A percentile compares a stretch with the other conserved stretches of the same genome.
phyloP scores from a whole-genome alignment of 2,113 vertebrate genomes.

The Coreoperca whiteheadi region DNA sequence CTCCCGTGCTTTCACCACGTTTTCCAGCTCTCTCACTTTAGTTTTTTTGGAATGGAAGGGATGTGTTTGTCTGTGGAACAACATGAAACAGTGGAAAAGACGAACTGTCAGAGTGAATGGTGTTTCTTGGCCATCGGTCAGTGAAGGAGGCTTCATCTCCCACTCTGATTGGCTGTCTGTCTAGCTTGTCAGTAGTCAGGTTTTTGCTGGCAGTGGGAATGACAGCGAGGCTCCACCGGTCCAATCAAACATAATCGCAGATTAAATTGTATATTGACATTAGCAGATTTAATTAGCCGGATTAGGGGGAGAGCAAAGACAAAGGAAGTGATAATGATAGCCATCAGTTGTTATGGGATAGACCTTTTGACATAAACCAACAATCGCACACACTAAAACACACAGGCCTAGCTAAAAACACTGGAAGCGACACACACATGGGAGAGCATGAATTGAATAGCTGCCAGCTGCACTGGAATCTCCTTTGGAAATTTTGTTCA shows the following conservation, averaged over 20 bases:
- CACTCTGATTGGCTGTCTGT: conserved; percentile 38
- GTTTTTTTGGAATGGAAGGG: conserved; percentile 9
- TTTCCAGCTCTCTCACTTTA: conserved; percentile 27
- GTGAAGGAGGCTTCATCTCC: conserved; percentile 15
- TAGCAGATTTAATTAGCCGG: conserved; percentile 67
- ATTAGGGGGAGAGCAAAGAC: conserved; percentile 59
- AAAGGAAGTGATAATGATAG: conserved; percentile 75
- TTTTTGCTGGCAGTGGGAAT: conserved; percentile 45
- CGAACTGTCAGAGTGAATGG: conserved; percentile 40
- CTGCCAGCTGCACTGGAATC: conserved; percentile 69
- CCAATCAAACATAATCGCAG: conserved; percentile 47
- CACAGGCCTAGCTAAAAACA: conserved; percentile 44
- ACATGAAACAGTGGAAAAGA: conserved; percentile 27
- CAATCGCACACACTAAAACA: conserved; percentile 34
- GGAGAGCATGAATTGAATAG: conserved; percentile 54
- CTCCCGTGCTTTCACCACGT: conserved; percentile 18
- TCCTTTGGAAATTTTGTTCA: conserved; percentile 63
- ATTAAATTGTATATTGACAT: conserved; percentile 74
- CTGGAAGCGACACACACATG: conserved; percentile 34
- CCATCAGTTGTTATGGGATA: conserved; percentile 67
- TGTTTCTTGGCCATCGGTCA: conserved; percentile 54
- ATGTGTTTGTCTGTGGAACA: conserved; percentile 33
- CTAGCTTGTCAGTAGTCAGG: conserved; percentile 29
- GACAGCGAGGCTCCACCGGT: conserved; percentile 17
- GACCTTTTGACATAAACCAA: conserved; percentile 68